Evolutionary conservation across 2,797 vertebrate genomes (phyloP).

Genomic region (Psittacula derbiana): DNA sequence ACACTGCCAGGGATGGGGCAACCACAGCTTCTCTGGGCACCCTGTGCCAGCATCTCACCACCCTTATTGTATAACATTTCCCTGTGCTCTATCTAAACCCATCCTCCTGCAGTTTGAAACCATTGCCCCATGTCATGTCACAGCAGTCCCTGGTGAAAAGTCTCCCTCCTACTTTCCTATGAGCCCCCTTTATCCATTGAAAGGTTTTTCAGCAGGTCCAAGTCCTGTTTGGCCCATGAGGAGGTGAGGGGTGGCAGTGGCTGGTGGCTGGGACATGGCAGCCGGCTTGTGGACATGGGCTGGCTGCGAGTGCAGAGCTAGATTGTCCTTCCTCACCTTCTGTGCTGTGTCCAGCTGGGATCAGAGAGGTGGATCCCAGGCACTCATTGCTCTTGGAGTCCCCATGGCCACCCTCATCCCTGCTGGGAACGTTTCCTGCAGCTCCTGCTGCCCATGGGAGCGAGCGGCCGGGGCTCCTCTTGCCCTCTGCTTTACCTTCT

Average conservation of each 20-base stretch:
- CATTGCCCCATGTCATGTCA: fast-evolving
- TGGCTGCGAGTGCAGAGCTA: fast-evolving
- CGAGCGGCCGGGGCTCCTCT: background rate
- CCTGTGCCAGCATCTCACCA: fast-evolving
- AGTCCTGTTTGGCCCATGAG: background rate
- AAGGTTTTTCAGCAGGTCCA: background rate
- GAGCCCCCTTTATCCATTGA: background rate
- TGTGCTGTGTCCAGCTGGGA: fast-evolving
- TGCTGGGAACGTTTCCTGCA: background rate
- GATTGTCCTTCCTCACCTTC: background rate
- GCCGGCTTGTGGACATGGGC: fast-evolving
- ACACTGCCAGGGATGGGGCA: background rate
- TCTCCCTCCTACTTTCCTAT: background rate
- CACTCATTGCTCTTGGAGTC: fast-evolving
- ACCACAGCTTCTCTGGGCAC: background rate
- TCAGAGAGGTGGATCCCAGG: background rate
- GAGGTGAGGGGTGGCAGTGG: background rate
- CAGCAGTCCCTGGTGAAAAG: background rate
- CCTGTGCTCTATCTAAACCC: background rate
- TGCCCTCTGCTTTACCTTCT: conserved; percentile 71
- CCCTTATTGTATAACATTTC: background rate
- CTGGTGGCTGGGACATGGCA: background rate
- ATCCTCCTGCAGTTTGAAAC: background rate
- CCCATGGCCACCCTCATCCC: fast-evolving
- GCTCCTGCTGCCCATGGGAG: background rate